These are phyloP conservation scores for Acrossocheilus fasciatus DNA, from an alignment of 2,797 vertebrate species.

Conservation along the genomic window DNA sequence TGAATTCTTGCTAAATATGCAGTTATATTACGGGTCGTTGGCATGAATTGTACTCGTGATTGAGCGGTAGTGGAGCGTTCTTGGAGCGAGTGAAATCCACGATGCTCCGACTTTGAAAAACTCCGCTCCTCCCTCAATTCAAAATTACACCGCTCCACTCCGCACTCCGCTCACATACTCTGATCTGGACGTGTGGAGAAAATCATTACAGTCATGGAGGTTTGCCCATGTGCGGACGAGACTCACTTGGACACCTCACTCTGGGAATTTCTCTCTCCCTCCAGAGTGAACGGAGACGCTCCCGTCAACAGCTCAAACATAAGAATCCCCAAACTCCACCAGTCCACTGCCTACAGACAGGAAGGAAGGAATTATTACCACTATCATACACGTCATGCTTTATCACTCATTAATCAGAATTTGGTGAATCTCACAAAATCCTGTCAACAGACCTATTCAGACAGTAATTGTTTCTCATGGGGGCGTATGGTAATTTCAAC, in stretches of 20 bases:
- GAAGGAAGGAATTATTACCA: background rate
- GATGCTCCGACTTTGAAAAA: no score
- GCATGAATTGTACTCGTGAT: no score
- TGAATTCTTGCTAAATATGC: no score
- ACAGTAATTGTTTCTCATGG: background rate
- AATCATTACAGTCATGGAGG: background rate
- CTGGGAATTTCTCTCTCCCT: constrained; percentile 93
- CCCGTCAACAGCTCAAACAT: constrained; percentile 93
- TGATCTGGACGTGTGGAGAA: background rate
- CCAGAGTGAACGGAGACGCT: constrained; percentile 92
- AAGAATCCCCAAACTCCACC: constrained; percentile 94
- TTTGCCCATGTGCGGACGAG: background rate
- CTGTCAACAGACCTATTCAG: background rate
- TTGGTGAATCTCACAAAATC: background rate
- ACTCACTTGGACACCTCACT: constrained; percentile 92
- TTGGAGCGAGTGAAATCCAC: no score
- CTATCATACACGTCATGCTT: background rate
- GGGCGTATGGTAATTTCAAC: background rate
- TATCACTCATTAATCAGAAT: background rate
- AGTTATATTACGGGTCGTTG: no score
- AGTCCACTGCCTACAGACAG: constrained; percentile 86
- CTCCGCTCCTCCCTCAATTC: no score
- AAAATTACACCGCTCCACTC: no score
- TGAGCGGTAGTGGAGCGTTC: no score
- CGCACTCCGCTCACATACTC: no score